Base-by-base conservation (phyloP, 2,888 invertebrate genomes). In the Ophioninae sp. region DNA sequence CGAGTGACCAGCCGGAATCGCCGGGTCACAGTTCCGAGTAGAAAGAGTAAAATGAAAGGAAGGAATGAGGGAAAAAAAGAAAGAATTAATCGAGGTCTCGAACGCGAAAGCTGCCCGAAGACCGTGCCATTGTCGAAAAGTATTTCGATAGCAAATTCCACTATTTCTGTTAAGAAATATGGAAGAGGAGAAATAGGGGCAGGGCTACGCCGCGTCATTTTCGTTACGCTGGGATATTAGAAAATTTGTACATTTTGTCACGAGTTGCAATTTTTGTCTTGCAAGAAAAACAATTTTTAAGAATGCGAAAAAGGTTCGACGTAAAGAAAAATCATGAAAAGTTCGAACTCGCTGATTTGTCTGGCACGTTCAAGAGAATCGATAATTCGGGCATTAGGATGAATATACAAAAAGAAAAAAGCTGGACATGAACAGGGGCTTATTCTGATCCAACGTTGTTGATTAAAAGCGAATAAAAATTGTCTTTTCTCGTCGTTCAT, bases 1-100 rank as follows among this genome's bases (percentile, higher is more conserved):
- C 88, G 41, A 89, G 86, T 56, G 89, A 89, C 30, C 88, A 89
- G 65, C 89, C 91, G 17, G 88, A 87, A 21, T 86, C 89, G 62
- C 87, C 87, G 81, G 87, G 81, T 20, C 86, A 83, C n/a, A 83
- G 78, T 84, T 86, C 86, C 21, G 86, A 85, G 65, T 87, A 80
- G 81, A 68, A 56, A 70, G 21, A 23, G 62, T 64, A 41, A n/a
- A 59, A 68, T 23, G 44, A 37, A 7, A 21, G 59, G 37, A 50
- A 77, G 65, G 21, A 61, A 21, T 39, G 41, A n/a, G 39, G 61
- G 65, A 7, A 73, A 21, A 44, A 79, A 59, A 37, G 68, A 20
- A 21, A 57, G n/a, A n/a, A n/a, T n/a, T n/a, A 69, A 59, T 30
- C 30, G 30, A 73, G 64, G 44, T 72, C 21, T 17, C 20, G 30